Evolutionary conservation across 1,140 invertebrate genomes (phyloP).

Genomic region (Trypoxylus dichotomus): DNA sequence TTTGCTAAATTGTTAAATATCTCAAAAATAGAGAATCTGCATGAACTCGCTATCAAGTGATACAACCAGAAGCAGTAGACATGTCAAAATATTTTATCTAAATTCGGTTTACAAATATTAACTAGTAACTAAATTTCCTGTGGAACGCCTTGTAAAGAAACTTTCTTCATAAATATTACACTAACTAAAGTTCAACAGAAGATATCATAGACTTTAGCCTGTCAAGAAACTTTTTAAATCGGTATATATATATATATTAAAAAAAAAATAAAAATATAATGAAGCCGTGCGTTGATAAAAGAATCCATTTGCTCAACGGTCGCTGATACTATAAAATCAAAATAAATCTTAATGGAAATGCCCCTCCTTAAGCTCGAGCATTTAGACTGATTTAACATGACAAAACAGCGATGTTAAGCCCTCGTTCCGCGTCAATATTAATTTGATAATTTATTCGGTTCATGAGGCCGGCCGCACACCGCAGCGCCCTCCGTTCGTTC

Average conservation of each 20-base stretch:
- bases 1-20: too few species aligned
- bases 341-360: constrained; percentile 22
- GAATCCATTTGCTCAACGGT: neutral
- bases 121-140: too few species aligned
- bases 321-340: constrained; percentile 13
- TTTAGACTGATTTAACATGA: constrained; percentile 19
- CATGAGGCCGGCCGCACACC: neutral
- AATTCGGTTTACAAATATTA: too few species aligned
- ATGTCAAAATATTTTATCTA: too few species aligned
- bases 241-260: neutral
- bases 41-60: too few species aligned
- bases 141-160: too few species aligned
- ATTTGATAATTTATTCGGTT: constrained; percentile 18
- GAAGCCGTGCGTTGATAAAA: neutral
- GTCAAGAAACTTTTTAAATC: neutral
- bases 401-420: constrained; percentile 18
- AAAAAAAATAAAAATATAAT: neutral
- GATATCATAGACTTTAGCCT: neutral
- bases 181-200: too few species aligned
- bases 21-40: too few species aligned
- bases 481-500: too few species aligned
- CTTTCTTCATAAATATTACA: too few species aligned
- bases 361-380: neutral
- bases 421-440: constrained; percentile 8
- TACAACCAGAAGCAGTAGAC: too few species aligned